Evolutionary conservation across 2,797 vertebrate genomes (phyloP), one percentile per base, ranked within the genome.

Genomic region (Botia almorhae): DNA sequence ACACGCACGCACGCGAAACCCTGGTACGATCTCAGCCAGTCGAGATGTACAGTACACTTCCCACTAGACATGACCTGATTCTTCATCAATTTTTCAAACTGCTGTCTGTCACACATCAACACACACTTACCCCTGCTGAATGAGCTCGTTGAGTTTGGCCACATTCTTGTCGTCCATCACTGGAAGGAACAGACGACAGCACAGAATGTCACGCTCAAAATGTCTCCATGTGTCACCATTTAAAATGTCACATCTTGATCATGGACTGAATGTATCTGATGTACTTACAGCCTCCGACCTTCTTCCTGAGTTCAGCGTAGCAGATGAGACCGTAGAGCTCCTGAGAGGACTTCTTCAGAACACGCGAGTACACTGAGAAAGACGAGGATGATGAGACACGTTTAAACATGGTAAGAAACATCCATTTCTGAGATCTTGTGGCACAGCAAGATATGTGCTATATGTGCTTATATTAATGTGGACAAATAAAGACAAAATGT

Each of bases 101-200:
- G 51, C 4, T 55, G 7, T 69, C 14, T 70, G 4, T 12, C 17
- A 61, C 16, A 69, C 5, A 23, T 16, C 19, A 14, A 69, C 13
- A 73, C 4, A 46, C 26, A 79, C 81, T 96, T 93, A 99, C 98
- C 98, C 98, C 0, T 95, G 95, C 83, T 99, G 97, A 88, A 99
- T 99, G 82, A 99, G 96, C 82, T 99, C 98, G 3, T 99, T 99
- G 84, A 99, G 92, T 90, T 98, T 99, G 19, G 95, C 89, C 69
- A 97, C 96, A 0, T 99, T 99, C 93, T 99, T 99, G 90, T 99
- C 98, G 82, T 99, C 97, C 98, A 99, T 98, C 91, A 98, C 98
- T 99, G 92, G 82, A 76, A 81, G 84, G 13, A 33, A 29, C 10
- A 84, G 23, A 70, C 53, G 46, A 23, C 4, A 55, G 26, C 19